Conservation (phyloP, 2,888 invertebrate genomes). For the Carpatolechia fugitivella region DNA sequence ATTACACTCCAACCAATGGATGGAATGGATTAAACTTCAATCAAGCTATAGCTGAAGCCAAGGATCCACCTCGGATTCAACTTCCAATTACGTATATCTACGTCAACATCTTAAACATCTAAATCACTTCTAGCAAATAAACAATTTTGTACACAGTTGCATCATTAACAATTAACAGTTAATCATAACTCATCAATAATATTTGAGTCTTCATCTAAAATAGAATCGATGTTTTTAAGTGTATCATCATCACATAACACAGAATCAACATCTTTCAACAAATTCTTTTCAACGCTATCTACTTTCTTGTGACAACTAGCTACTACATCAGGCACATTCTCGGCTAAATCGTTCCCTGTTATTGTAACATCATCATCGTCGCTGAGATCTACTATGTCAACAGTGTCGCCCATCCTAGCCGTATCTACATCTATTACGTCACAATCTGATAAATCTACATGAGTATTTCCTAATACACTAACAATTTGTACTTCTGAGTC, state of each 20-base stretch:
- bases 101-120: not conserved
- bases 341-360: slow-evolving; percentile 49
- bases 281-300: slow-evolving; percentile 38
- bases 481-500: slow-evolving; percentile 69
- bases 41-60: too few relatives aligned
- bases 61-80: too few relatives aligned
- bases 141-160: not conserved
- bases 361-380: slow-evolving; percentile 50
- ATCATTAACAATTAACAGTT: too few relatives aligned
- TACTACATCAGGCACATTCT: slow-evolving; percentile 68
- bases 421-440: slow-evolving; percentile 60
- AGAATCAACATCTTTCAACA: slow-evolving; percentile 52
- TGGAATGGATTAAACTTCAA: too few relatives aligned
- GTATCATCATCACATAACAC: slow-evolving; percentile 37
- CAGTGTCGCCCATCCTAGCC: slow-evolving; percentile 42
- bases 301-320: slow-evolving; percentile 60
- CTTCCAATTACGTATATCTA: too few relatives aligned
- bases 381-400: slow-evolving; percentile 64
- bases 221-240: slow-evolving; percentile 44
- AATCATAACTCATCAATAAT: slow-evolving; percentile 53
- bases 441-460: slow-evolving; percentile 44
- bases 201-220: slow-evolving; percentile 37
- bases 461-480: slow-evolving; percentile 42
- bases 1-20: too few relatives aligned
- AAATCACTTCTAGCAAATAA: not conserved